Base-by-base conservation (phyloP, 2,888 invertebrate species). In the Atrina japonica region DNA sequence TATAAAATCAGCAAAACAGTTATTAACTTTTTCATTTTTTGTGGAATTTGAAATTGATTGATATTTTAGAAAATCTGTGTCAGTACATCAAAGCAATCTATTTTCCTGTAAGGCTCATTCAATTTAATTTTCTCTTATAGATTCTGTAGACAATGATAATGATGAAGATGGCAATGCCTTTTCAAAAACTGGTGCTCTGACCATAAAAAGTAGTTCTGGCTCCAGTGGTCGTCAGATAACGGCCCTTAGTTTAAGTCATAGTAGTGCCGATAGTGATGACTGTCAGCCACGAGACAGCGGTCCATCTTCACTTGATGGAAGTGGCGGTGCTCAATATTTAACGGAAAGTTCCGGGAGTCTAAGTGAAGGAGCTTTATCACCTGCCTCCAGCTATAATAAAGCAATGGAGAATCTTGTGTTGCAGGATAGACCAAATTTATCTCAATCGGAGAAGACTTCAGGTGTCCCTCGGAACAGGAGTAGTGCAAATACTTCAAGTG, bases 181-280 rank as follows among this genome's bases (percentile, higher is more conserved):
- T 71, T 84, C 88, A 14, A 85, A 87, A 72, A 89, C 89, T 11
- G 88, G 89, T 21, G 89, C 89, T 6, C 80, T 89, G 40, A 89
- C 89, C n/a, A 90, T 90, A 49, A 88, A 86, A 61, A 88, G 88
- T 65, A 88, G 88, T 43, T 88, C 89, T 18, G 83, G 88, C 18
- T 88, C 88, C 14, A 89, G 89, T 73, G 89, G 88, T 2, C 88
- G 88, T 2, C 75, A 89, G 23, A 83, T 85, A 2, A 88, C 86
- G 7, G 88, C 88, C 0, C 75, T 89, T 27, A 87, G 88, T 16
- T 80, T 87, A 21, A 79, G 84, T 35, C 82, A 85, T 30, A 85
- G 84, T 66, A 86, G 86, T 65, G 63, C 80, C 1, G 86, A 86
- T 66, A 86, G 87, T 70, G 84, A 85, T 64, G 86, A 86, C 27